phyloP scores from a whole-genome alignment of 2,113 vertebrate genomes.

The Podarcis cretensis region DNA sequence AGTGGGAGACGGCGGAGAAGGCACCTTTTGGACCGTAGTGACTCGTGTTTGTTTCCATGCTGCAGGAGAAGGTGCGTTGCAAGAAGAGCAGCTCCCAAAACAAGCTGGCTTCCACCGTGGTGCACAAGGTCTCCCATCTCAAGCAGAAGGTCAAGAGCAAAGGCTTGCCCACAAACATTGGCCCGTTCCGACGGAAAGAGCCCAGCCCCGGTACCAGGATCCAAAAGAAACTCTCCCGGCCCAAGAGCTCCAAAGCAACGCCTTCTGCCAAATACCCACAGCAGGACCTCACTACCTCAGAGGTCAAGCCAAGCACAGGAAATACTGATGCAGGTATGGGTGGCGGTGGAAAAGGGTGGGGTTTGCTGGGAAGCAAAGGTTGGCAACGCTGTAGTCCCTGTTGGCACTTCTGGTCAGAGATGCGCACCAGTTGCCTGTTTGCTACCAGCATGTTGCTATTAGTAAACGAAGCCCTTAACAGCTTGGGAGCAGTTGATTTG shows the following conservation, averaged over 20 bases:
- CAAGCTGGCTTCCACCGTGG: constrained; percentile 79
- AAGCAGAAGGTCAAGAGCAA: constrained; percentile 86
- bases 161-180: constrained; percentile 76
- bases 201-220: constrained; percentile 72
- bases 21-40: not conserved
- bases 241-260: constrained; percentile 73
- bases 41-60: not conserved
- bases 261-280: constrained; percentile 69
- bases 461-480: too few relatives aligned
- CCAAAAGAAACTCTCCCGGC: constrained; percentile 82
- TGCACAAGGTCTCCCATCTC: constrained; percentile 80
- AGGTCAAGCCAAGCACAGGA: constrained; percentile 13
- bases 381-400: too few relatives aligned
- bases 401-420: too few relatives aligned
- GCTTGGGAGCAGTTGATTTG: too few relatives aligned
- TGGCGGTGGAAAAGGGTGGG: not conserved
- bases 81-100: constrained; percentile 75
- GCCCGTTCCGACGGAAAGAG: constrained; percentile 82
- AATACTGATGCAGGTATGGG: constrained; percentile 27
- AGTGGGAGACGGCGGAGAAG: too few relatives aligned
- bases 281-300: constrained; percentile 64
- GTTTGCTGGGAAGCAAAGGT: not conserved
- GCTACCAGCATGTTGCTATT: too few relatives aligned
- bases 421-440: too few relatives aligned
- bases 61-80: constrained; percentile 80